Base-by-base conservation (phyloP, 37 sponge, comb jelly and placozoan genomes). In the Mnemiopsis leidyi region DNA sequence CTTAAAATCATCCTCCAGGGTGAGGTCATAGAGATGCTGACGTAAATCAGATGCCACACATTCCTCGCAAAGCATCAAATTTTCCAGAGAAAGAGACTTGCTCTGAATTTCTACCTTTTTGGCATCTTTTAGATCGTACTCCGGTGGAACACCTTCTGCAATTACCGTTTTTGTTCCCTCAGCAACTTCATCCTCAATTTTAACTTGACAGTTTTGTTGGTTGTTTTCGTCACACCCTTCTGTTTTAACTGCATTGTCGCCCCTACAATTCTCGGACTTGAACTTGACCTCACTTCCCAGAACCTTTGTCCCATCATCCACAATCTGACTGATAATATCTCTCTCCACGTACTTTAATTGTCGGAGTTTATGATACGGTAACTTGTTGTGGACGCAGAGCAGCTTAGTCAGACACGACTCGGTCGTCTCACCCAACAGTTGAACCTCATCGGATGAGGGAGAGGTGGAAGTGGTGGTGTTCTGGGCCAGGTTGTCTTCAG, bases 341-440 rank as follows among this genome's bases (percentile, higher is more conserved):
- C 5, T 23, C 1, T 31, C 21, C 38, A 79, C 35, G 38, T 79
- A 79, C 82, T 79, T 79, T 7, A 79, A 36, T 7, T 79, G 31
- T 21, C 26, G 18, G 35, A 79, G 35, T 9, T 79, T 79, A 38
- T 79, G 82, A 34, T 79, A 79, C 37, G 82, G 35, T 34, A 79
- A 32, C 16, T 26, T 28, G 38, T 34, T 34, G 38, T 79, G 82
- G 7, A 3, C 31, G 35, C 82, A 79, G 23, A 79, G 38, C 35
- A 79, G 5, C 37, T 79, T 1, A 32, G 16, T 71, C 73, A n/a
- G 73, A 79, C 37, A 79, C 82, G 25, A 73, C n/a, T 26, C 82
- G 23, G 36, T 32, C 26, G 16, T n/a, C n/a, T n/a, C n/a, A n/a
- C n/a, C n/a, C n/a, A n/a, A n/a, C n/a, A n/a, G n/a, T n/a, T n/a